A percentile compares a stretch with the other conserved stretches of the same genome.
These are phyloP conservation scores for Redunca redunca DNA, from an alignment of 2,113 vertebrate genomes.

Conservation along the genomic window DNA sequence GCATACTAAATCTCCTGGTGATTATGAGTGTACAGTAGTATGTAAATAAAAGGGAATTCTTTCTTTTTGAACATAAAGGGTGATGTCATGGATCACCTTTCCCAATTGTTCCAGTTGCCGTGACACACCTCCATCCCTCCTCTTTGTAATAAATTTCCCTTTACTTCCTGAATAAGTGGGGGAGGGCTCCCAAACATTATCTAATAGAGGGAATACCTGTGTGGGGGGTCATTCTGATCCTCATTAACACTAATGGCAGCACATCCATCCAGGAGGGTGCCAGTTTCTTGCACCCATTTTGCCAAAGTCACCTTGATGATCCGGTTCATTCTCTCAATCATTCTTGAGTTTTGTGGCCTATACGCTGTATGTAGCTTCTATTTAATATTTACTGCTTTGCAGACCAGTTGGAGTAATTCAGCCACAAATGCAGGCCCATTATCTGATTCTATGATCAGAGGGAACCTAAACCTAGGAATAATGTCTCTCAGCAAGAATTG, in stretches of 20 bases:
- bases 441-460: not conserved
- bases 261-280: not conserved
- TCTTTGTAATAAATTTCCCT: not conserved
- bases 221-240: not conserved
- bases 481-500: not conserved
- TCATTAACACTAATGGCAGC: not conserved
- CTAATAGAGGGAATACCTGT: not conserved
- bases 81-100: not conserved
- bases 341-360: not conserved
- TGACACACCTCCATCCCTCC: not conserved
- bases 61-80: not conserved
- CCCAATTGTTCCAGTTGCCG: not conserved
- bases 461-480: not conserved
- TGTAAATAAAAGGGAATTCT: not conserved
- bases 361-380: not conserved
- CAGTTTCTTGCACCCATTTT: not conserved
- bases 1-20: not conserved
- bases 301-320: not conserved
- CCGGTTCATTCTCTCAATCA: not conserved
- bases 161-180: not conserved
- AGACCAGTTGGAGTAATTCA: not conserved
- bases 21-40: not conserved
- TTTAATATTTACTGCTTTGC: not conserved
- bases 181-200: not conserved
- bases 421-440: not conserved